Conservation (phyloP, 1,140 invertebrate genomes). For the Drosophila kurseongensis region DNA sequence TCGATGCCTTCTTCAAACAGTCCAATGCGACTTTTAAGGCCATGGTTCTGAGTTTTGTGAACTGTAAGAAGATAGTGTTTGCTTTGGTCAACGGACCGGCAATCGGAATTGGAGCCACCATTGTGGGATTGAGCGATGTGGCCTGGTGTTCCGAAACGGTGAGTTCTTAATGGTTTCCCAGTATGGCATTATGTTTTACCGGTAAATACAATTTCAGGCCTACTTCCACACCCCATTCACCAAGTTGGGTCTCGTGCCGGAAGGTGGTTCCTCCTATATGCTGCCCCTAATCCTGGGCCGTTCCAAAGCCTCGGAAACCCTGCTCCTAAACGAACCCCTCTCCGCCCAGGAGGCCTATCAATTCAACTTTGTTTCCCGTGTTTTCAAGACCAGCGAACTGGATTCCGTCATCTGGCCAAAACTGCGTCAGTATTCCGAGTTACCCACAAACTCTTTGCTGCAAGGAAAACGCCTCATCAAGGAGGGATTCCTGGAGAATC, state of each 20-base stretch:
- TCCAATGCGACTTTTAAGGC: conserved; percentile 82
- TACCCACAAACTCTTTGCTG: conserved; percentile 59
- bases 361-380: conserved; percentile 86
- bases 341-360: conserved; percentile 90
- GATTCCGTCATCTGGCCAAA: conserved; percentile 70
- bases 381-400: conserved; percentile 59
- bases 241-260: conserved; percentile 91
- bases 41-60: conserved; percentile 92
- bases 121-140: conserved; percentile 93
- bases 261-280: conserved; percentile 94
- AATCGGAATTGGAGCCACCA: conserved; percentile 95
- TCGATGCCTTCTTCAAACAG: conserved; percentile 35
- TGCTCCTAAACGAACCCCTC: conserved; percentile 93
- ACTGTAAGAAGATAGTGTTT: conserved; percentile 95
- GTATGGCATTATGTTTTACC: background rate
- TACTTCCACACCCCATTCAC: conserved; percentile 95
- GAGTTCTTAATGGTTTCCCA: conserved; percentile 9
- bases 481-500: conserved; percentile 30
- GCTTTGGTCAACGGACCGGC: conserved; percentile 97
- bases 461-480: conserved; percentile 64
- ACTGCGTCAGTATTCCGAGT: conserved; percentile 48
- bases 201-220: conserved; percentile 86
- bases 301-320: conserved; percentile 91
- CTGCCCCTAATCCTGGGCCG: conserved; percentile 94
- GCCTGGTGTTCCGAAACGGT: conserved; percentile 93